Evolutionary conservation across 2,888 invertebrate genomes (phyloP).

Genomic region (Acleris holmiana): DNA sequence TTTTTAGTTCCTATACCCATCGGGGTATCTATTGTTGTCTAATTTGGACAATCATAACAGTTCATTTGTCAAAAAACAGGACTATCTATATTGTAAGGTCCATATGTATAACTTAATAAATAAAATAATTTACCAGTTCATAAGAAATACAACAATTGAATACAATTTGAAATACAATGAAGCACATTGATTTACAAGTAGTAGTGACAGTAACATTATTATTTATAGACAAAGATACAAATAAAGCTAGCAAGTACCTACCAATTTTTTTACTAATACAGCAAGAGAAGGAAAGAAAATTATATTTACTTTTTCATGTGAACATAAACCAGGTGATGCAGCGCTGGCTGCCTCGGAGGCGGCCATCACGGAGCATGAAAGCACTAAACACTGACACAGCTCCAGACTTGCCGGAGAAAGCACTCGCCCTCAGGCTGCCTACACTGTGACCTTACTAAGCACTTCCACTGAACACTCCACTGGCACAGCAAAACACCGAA

Average conservation of each 20-base stretch:
- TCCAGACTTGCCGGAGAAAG: conserved; percentile 50
- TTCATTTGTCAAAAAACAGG: too few species aligned
- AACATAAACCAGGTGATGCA: conserved; percentile 52
- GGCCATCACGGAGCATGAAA: conserved; percentile 46
- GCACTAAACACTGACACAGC: conserved; percentile 66
- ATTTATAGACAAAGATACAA: conserved; percentile 31
- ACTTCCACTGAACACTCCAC: conserved; percentile 73
- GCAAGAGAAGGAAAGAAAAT: conserved; percentile 66
- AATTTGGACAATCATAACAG: too few species aligned
- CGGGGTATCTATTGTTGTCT: too few species aligned
- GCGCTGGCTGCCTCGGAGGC: conserved; percentile 45
- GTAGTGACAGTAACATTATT: conserved; percentile 24
- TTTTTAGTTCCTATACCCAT: too few species aligned
- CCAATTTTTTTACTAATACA: conserved; percentile 58
- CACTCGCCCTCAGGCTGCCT: conserved; percentile 31
- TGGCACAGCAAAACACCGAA: conserved; percentile 67
- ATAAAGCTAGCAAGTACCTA: conserved; percentile 45
- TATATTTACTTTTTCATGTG: conserved; percentile 76
- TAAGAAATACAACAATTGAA: background rate
- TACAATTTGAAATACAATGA: conserved; percentile 17
- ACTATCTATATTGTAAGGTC: background rate
- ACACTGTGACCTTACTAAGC: conserved; percentile 39
- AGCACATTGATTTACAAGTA: conserved; percentile 13
- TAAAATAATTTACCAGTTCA: background rate
- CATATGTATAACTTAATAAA: background rate